These are phyloP conservation scores for Phyllopteryx taeniolatus DNA, from an alignment of 2,113 vertebrate species.

Conservation along the genomic window DNA sequence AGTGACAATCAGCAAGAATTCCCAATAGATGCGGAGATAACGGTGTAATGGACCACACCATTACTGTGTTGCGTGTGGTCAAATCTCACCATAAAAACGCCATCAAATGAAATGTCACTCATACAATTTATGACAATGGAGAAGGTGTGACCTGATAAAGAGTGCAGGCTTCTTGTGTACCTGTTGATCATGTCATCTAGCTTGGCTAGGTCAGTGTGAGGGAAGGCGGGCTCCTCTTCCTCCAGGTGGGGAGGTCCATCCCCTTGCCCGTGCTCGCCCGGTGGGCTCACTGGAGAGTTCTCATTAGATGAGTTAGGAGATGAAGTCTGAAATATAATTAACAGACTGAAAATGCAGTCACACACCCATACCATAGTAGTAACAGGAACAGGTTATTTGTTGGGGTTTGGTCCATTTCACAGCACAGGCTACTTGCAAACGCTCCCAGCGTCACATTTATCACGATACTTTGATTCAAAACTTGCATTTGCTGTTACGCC, in stretches of 20 bases:
- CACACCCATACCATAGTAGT: not conserved
- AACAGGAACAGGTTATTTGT: no score
- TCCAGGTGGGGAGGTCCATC: constrained; percentile 90
- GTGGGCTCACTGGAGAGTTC: constrained; percentile 96
- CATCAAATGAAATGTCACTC: no score
- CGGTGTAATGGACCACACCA: not conserved
- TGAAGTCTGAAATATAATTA: constrained; percentile 78
- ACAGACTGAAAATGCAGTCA: not conserved
- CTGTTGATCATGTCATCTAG: constrained; percentile 99
- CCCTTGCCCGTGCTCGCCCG: constrained; percentile 89
- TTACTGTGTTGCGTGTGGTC: not conserved
- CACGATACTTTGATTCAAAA: no score
- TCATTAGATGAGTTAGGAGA: constrained; percentile 99
- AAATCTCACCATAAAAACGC: not conserved
- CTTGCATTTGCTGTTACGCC: no score
- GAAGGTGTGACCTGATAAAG: not conserved
- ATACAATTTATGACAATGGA: not conserved
- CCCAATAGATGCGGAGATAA: not conserved
- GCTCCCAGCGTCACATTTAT: no score
- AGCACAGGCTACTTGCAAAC: no score
- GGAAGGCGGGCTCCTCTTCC: constrained; percentile 98
- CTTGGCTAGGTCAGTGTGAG: constrained; percentile 98
- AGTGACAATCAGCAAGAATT: constrained; percentile 7
- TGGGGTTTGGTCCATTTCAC: no score
- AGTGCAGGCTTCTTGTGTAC: constrained; percentile 42